Evolutionary conservation across 2,797 vertebrate genomes (phyloP), one percentile per base, ranked within the genome.

Genomic region (Antrozous pallidus): DNA sequence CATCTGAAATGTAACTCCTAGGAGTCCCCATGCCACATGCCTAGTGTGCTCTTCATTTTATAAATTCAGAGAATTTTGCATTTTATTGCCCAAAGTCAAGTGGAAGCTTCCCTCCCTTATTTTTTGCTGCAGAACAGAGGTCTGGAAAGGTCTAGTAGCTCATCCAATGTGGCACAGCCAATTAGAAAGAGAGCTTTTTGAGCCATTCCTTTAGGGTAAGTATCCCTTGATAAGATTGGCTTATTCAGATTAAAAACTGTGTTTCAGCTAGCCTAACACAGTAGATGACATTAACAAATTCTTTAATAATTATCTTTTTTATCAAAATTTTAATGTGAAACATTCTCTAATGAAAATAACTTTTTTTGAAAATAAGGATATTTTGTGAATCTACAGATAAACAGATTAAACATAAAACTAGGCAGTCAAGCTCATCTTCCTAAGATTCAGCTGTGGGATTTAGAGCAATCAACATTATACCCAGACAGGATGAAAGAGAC

Each of bases 381-480:
- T 47, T 80, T 49, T 3, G 36, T 83, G 31, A 95, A 82, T 83
- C 77, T 85, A 56, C 71, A 93, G 56, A 93, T 73, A 77, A 96
- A 84, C n/a, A 75, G 94, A n/a, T 42, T 58, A 58, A 88, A 74
- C 10, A n/a, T 61, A 40, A 78, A 91, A 18, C 47, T 81, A 70
- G 85, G 28, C 6, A 56, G 9, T n/a, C 18, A 12, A 75, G 28
- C n/a, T 85, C 24, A 9, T 47, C 33, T 54, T 69, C 54, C 17
- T 42, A 85, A 73, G 56, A 78, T 33, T 87, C 65, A 89, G 38
- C 8, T 11, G 80, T 36, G 33, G 36, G 42, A 51, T 91, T 87
- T 74, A 91, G 83, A 75, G 54, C 81, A 87, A 92, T 42, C 58
- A 8, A 40, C 17, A 40, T 86, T 54, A 51, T 13, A 47, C 14